Evolutionary conservation across 2,797 vertebrate species (phyloP), one percentile per base, ranked within the genome.

Genomic region (Poeciliopsis paucimaculata): DNA sequence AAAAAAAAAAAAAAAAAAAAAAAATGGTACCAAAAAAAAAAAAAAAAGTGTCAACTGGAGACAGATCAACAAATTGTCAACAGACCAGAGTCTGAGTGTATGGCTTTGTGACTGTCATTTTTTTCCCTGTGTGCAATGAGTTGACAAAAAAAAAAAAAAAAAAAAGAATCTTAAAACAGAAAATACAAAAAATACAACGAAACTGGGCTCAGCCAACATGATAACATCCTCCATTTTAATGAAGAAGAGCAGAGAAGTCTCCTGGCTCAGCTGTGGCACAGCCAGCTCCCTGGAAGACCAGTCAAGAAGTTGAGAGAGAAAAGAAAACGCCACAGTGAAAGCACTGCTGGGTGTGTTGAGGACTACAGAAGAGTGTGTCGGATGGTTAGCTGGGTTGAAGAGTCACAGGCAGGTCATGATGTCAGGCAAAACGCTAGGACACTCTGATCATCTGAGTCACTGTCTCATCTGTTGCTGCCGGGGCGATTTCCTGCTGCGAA

Each of bases 361-460:
- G 51, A 70, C 41, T 28, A 78, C n/a, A 74, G 55, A 26, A 76
- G 71, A 81, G 41, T 70, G 75, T 6, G 23, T 75, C 64, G 70
- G 86, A 80, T 76, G 78, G 74, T 80, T 70, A 82, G 84, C 76
- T 83, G 64, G 78, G 88, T 83, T 85, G 87, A 91, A 84, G 82
- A 77, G 73, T 84, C 76, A 89, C 80, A 76, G 83, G 77, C 76
- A 80, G 82, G 76, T 53, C 76, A 39, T 16, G 77, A 73, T 62
- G 72, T 45, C 70, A 47, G 23, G 47, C 79, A 83, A 78, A 79
- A 72, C 86, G 96, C 96, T 98, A 98, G 49, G 97, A 98, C 80
- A 98, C 97, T 80, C 97, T 93, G 93, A 99, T 98, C 95, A 98
- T 98, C 94, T 98, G 97, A 91, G 97, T 96, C 95, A 99, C 97